Conservation (phyloP, 2,888 invertebrate species). For the Crepidodera aurea region DNA sequence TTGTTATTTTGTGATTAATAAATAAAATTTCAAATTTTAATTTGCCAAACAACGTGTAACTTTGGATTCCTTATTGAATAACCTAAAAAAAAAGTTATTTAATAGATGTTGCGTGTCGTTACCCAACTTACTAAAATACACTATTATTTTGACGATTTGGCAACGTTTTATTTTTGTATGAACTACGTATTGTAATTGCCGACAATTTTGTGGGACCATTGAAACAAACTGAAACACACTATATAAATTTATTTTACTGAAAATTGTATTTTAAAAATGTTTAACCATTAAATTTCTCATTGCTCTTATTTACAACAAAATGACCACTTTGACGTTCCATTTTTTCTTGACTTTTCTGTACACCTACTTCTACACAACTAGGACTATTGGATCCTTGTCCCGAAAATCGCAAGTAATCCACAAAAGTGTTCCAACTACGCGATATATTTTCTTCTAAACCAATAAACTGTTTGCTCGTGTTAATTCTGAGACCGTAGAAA, state of each 20-base stretch:
- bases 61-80: too few relatives aligned
- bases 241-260: background rate
- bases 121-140: too few relatives aligned
- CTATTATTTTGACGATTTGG: too few relatives aligned
- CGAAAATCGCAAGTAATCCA: constrained; percentile 44
- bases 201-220: too few relatives aligned
- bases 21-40: too few relatives aligned
- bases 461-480: constrained; percentile 48
- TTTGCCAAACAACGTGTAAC: too few relatives aligned
- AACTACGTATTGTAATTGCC: too few relatives aligned
- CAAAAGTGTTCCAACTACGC: constrained; percentile 46
- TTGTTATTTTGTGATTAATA: too few relatives aligned
- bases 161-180: too few relatives aligned
- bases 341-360: background rate
- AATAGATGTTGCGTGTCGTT: too few relatives aligned
- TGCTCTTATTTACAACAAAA: background rate
- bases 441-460: constrained; percentile 45
- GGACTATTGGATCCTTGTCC: constrained; percentile 27
- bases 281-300: background rate
- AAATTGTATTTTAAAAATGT: background rate
- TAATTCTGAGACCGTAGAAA: constrained; percentile 46
- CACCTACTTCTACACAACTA: background rate
- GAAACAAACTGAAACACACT: too few relatives aligned
- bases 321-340: background rate
- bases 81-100: too few relatives aligned